Percentiles rank a stretch among this genome's conserved stretches.
Conservation (phyloP, 2,113 vertebrate species). For the Peromyscus californicus region DNA sequence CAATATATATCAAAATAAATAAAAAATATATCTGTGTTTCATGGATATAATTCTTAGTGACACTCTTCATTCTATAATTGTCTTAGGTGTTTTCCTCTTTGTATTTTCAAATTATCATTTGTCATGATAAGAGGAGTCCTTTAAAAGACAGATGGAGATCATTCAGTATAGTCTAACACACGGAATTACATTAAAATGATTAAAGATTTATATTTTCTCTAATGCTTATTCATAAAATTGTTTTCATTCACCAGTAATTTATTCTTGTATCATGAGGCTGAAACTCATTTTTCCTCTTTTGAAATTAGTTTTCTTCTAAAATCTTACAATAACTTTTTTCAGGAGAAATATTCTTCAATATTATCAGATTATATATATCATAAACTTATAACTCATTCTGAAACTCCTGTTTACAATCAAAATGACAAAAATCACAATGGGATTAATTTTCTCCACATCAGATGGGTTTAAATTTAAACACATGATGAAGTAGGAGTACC, state of each 20-base stretch:
- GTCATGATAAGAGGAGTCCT: background rate
- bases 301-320: background rate
- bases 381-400: background rate
- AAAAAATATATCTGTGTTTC: constrained; percentile 52
- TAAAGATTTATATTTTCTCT: constrained; percentile 27
- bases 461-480: constrained; percentile 26
- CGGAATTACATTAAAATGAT: background rate
- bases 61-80: background rate
- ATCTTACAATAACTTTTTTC: background rate
- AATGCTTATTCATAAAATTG: background rate
- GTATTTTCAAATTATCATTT: constrained; percentile 46
- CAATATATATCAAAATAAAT: background rate
- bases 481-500: background rate
- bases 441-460: constrained; percentile 12
- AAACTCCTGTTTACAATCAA: background rate
- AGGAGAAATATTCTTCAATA: background rate
- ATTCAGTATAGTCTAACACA: background rate
- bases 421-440: background rate
- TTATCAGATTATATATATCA: background rate
- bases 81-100: background rate
- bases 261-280: background rate
- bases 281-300: background rate
- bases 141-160: background rate
- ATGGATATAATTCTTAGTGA: constrained; percentile 3
- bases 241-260: background rate